Percentiles rank a stretch among this genome's conserved stretches.
phyloP scores from a whole-genome alignment of 2,113 vertebrate genomes.

The Micronycteris hirsuta region DNA sequence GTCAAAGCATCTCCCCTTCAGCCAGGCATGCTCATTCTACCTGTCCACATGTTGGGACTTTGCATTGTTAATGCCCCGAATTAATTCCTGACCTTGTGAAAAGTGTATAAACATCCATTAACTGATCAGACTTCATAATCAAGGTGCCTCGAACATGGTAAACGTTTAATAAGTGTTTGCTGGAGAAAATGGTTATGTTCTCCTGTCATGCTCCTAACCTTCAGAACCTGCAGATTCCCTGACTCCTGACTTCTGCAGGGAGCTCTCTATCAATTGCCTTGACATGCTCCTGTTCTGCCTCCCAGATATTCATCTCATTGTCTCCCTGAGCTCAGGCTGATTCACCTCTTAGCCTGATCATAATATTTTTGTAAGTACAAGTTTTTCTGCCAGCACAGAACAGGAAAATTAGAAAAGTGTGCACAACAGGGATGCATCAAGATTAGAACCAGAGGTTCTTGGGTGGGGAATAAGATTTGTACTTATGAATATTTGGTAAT shows the following conservation, averaged over 20 bases:
- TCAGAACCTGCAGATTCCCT: neutral
- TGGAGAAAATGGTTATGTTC: neutral
- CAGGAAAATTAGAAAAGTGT: neutral
- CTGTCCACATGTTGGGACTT: neutral
- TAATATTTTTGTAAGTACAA: slow-evolving; percentile 26
- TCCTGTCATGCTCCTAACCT: neutral
- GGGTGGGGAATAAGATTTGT: neutral
- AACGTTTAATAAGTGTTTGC: neutral
- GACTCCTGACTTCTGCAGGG: neutral
- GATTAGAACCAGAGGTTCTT: neutral
- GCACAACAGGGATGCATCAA: neutral
- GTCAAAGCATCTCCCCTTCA: neutral
- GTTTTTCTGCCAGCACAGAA: neutral
- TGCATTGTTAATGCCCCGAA: neutral
- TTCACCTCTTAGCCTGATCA: slow-evolving; percentile 31
- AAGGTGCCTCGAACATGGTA: neutral
- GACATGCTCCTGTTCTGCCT: neutral
- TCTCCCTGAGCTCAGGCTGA: neutral
- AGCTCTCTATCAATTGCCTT: neutral
- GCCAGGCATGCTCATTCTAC: neutral
- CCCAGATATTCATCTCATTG: neutral
- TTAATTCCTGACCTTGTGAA: neutral
- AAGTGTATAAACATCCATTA: neutral
- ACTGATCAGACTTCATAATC: neutral
- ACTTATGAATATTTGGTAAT: neutral